These are phyloP conservation scores for Drosophila ogumai DNA, from an alignment of 1,140 invertebrate species.

Conservation along the genomic window DNA sequence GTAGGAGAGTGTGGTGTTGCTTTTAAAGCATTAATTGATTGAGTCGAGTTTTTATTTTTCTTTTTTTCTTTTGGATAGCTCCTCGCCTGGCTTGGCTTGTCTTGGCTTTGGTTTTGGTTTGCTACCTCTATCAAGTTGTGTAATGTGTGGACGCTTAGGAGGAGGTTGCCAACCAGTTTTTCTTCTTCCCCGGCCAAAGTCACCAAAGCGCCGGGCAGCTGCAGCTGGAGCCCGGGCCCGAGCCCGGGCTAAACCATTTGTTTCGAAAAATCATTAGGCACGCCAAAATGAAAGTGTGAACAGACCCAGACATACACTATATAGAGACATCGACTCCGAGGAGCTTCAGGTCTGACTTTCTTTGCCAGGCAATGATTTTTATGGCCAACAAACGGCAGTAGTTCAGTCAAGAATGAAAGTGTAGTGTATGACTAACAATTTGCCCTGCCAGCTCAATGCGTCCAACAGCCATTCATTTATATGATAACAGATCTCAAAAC, in stretches of 20 bases:
- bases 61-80: slow-evolving; percentile 6
- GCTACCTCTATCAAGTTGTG: slow-evolving; percentile 44
- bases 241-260: slow-evolving; percentile 26
- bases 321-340: slow-evolving; percentile 12
- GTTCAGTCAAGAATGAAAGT: slow-evolving; percentile 46
- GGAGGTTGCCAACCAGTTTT: slow-evolving; percentile 44
- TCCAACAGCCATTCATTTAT: slow-evolving; percentile 19
- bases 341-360: slow-evolving; percentile 51
- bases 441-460: slow-evolving; percentile 8
- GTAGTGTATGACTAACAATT: slow-evolving; percentile 57
- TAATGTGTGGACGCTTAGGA: slow-evolving; percentile 49
- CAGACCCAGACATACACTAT: slow-evolving; percentile 18
- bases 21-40: slow-evolving; percentile 55
- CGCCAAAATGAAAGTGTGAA: slow-evolving; percentile 78
- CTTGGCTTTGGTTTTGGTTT: slow-evolving; percentile 9
- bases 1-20: slow-evolving; percentile 18
- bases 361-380: slow-evolving; percentile 42
- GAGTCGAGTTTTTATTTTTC: slow-evolving; percentile 35
- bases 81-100: slow-evolving; percentile 22
- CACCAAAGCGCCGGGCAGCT: slow-evolving; percentile 7
- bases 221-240: slow-evolving; percentile 4
- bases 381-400: slow-evolving; percentile 21
- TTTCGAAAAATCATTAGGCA: slow-evolving; percentile 54
- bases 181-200: slow-evolving; percentile 34
- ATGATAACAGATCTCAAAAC: slow-evolving; percentile 35